Percentiles rank a stretch among this genome's conserved stretches.
Evolutionary conservation across 37 sponge, comb jelly and placozoan species (phyloP).

Genomic region (Beroe ovata): DNA sequence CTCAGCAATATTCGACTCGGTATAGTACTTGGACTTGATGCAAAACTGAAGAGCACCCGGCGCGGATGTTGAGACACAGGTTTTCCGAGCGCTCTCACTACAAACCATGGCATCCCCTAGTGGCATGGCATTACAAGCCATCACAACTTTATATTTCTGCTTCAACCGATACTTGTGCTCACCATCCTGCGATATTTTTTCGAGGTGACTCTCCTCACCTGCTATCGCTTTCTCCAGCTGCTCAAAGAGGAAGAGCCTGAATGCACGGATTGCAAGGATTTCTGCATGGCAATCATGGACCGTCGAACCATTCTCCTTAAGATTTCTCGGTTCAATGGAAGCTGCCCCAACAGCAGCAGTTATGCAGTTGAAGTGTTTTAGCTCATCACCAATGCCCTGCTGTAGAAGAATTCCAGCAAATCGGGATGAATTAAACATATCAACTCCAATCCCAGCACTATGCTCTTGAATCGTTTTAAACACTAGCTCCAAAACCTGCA

Average conservation of each 20-base stretch:
- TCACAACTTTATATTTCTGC: not conserved
- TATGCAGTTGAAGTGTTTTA: not conserved
- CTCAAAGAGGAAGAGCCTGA: slow-evolving; percentile 1
- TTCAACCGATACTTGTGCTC: not conserved
- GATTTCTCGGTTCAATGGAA: not conserved
- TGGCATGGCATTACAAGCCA: not conserved
- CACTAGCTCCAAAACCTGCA: not conserved
- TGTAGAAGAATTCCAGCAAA: slow-evolving; percentile 1
- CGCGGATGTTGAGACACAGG: not conserved
- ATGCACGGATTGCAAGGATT: not conserved
- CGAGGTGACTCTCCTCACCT: not conserved
- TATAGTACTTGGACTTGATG: not conserved
- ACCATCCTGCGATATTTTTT: not conserved
- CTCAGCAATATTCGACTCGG: not conserved
- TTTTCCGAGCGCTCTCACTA: too few relatives aligned
- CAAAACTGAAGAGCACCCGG: slow-evolving; percentile 24
- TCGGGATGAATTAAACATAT: not conserved
- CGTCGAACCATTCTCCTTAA: not conserved
- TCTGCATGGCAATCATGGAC: slow-evolving; percentile 7
- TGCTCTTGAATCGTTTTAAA: not conserved
- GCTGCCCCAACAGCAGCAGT: not conserved
- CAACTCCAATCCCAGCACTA: not conserved
- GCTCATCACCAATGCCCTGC: not conserved
- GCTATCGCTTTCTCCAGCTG: not conserved
- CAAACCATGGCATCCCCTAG: slow-evolving; percentile 19